Evolutionary conservation across 2,888 invertebrate species (phyloP), one percentile per base, ranked within the genome.

Genomic region (Drosophila kanekoi): DNA sequence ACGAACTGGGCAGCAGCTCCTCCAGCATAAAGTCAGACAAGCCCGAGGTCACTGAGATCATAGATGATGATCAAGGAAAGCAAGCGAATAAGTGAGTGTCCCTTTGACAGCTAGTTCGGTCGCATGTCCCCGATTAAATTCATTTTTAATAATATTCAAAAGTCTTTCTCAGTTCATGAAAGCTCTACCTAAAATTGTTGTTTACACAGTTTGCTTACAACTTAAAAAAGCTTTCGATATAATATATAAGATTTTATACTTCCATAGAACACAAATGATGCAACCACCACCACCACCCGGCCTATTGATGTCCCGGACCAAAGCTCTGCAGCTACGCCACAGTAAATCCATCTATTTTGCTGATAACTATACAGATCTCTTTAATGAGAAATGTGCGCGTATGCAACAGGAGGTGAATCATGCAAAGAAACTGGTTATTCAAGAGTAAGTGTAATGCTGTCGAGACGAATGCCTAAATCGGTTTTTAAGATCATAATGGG

Each of bases 301-400:
- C 2, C 1, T 3, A 1, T 8, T 11, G 4, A 20, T 53, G 18
- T 41, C 43, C 13, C 53, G 62, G 14, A 77, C 79, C 8, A 63
- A 47, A 4, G 66, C 66, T 3, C 37, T 70, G 14, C 75, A 84
- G 14, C 18, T 51, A 0, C 79, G 66, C 1, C 58, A 78, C 3
- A 64, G 40, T 10, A 37, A 16, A 3, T 71, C 68, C 2, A 23
- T 56, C 0, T 88, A 60, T 20, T 77, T 58, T 2, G 41, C 69
- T 1, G 68, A 82, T 1, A 59, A 52, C n/a, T 83, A 23, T 18
- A 23, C 33, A 9, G 35, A 60, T 0, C 2, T 45, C 0, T 79
- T 71, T 3, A 56, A n/a, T 0, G 14, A 68, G n/a, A 67, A 62
- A 13, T 37, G 35, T 5, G 49, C 23, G 0, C 65, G 65, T 0